Evolutionary conservation across 2,113 vertebrate genomes (phyloP).

Genomic region (Morone chrysops): DNA sequence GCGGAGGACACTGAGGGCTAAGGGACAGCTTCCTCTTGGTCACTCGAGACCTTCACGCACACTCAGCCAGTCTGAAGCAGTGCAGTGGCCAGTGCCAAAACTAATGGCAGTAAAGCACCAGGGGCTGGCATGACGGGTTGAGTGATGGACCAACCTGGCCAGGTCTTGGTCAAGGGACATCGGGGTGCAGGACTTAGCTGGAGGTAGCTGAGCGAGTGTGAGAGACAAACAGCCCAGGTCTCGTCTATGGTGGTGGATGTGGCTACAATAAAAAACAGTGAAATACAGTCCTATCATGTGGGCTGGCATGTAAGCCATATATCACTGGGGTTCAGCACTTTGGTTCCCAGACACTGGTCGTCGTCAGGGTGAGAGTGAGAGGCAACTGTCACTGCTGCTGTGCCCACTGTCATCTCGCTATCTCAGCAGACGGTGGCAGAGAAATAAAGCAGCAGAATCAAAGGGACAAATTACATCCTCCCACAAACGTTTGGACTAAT

Average conservation of each 20-base stretch:
- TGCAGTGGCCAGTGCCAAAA: conserved; percentile 62
- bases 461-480: conserved; percentile 66
- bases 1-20: conserved; percentile 53
- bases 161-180: conserved; percentile 49
- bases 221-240: conserved; percentile 54
- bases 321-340: conserved; percentile 58
- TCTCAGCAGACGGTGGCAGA: conserved; percentile 10
- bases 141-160: conserved; percentile 64
- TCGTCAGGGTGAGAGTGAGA: conserved; percentile 64
- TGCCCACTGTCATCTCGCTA: conserved; percentile 48
- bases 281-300: conserved; percentile 64
- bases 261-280: conserved; percentile 62
- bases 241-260: conserved; percentile 52
- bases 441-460: conserved; percentile 33
- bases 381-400: conserved; percentile 54
- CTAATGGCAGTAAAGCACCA: conserved; percentile 67
- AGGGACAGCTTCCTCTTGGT: conserved; percentile 56
- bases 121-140: conserved; percentile 55
- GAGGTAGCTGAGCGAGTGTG: conserved; percentile 44
- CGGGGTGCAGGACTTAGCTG: conserved; percentile 42
- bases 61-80: conserved; percentile 62
- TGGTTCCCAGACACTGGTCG: conserved; percentile 45
- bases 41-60: conserved; percentile 50
- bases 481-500: conserved; percentile 59
- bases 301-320: conserved; percentile 59